Conservation (phyloP, 2,888 invertebrate genomes). For the Nomada goodeniana region DNA sequence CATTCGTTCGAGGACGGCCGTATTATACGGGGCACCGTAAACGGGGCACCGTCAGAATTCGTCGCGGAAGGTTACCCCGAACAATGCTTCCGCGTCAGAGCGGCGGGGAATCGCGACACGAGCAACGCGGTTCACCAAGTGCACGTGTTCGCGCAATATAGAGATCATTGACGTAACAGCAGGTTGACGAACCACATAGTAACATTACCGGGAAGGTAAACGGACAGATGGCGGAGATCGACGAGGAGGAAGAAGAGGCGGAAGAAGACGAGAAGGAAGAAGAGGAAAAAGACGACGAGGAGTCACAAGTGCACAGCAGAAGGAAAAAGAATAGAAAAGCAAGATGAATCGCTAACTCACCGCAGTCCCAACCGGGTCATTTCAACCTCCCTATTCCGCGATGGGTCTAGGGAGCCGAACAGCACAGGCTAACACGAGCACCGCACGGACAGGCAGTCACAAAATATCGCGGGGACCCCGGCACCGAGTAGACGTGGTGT, state of each 20-base stretch:
- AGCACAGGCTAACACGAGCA: conserved; percentile 70
- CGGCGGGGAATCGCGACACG: neutral
- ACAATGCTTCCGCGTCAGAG: conserved; percentile 16
- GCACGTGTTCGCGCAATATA: conserved; percentile 45
- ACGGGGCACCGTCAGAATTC: conserved; percentile 13
- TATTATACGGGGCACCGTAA: neutral
- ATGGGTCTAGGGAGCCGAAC: conserved; percentile 69
- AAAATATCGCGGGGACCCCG: conserved; percentile 80
- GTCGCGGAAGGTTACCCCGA: neutral
- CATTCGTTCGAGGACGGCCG: neutral
- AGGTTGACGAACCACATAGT: conserved; percentile 45
- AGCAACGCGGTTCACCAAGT: conserved; percentile 8
- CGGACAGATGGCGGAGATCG: neutral
- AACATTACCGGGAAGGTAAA: neutral
- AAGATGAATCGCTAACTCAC: conserved; percentile 75
- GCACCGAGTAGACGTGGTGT: conserved; percentile 76
- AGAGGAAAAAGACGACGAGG: conserved; percentile 11
- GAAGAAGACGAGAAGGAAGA: neutral
- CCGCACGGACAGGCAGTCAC: conserved; percentile 73
- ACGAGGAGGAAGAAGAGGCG: conserved; percentile 16
- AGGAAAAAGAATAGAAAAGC: conserved; percentile 24
- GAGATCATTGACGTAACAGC: conserved; percentile 51
- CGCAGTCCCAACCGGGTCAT: conserved; percentile 82
- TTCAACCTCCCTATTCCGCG: conserved; percentile 76
- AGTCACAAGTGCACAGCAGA: neutral